Conservation (phyloP, 35 echinoderm and acorn worm genomes). For the Ptychodera flava region DNA sequence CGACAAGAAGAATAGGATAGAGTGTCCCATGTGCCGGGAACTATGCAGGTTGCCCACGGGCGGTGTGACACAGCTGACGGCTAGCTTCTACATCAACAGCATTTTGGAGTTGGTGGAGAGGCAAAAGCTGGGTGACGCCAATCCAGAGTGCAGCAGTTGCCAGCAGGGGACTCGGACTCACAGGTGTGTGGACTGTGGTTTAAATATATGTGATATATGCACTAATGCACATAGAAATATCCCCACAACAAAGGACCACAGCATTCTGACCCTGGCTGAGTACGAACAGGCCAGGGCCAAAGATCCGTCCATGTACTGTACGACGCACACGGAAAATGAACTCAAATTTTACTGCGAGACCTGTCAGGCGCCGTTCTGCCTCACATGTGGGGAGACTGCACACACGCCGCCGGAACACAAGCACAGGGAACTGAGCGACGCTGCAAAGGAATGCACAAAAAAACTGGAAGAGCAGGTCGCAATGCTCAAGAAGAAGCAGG, state of each 20-base stretch:
- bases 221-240: background rate
- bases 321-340: background rate
- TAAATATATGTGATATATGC: background rate
- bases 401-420: background rate
- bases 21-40: background rate
- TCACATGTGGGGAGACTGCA: background rate
- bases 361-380: background rate
- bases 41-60: background rate
- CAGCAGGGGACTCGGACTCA: background rate
- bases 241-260: background rate
- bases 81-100: background rate
- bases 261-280: background rate
- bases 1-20: background rate
- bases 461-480: background rate
- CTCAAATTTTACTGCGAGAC: background rate
- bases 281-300: background rate
- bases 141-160: background rate
- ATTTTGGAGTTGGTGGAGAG: background rate
- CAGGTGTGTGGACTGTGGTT: background rate
- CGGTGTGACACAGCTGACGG: background rate
- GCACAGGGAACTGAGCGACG: background rate
- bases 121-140: background rate
- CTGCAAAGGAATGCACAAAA: background rate
- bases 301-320: background rate
- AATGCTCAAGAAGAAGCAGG: background rate